Base-by-base conservation (phyloP, 64 coral and sea anemone genomes). In the Pocillopora damicornis region DNA sequence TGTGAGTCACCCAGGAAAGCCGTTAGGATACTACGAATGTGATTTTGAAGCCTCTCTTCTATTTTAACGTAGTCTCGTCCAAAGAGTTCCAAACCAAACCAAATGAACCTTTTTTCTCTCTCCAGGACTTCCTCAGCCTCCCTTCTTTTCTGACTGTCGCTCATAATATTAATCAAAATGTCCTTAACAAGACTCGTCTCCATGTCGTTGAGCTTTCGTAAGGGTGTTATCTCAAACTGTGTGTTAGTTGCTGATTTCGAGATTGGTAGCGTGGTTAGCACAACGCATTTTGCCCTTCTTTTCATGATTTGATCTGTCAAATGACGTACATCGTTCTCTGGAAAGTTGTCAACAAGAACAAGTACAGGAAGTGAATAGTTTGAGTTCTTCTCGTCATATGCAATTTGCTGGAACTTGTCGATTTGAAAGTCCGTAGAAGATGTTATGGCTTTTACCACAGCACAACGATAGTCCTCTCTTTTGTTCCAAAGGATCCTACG, bases 41-140 rank as follows among this genome's bases (percentile, higher is more conserved):
- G 88, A 35, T 74, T 81, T 45, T 81, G 78, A 61, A 89, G 72
- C 67, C 79, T 90, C 13, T 90, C 77, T 58, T 90, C 88, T 12
- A 90, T 90, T 57, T 90, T 90, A 20, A 74, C 58, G 16, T 90
- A 90, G 16, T 90, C 57, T 15, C 88, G 88, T 90, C 88, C 88
- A 67, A 90, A 90, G 23, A 90, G 56, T 13, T 90, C 88, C 16
- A 90, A 45, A 2, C 88, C 88, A 58, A 90, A 90, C 88, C 88
- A 90, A 81, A 90, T 82, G 37, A 90, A 90, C 1, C 88, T 77
- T 18, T 64, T 90, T 35, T 90, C 88, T 11, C 88, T 37, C 61
- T 90, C 78, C n/a, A 90, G 67, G 22, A 90, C 88, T 25, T 72
- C 78, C 45, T 90, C 78, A 23, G 88, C 88, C 13, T 25, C 88